Evolutionary conservation across 1,140 invertebrate genomes (phyloP).

Genomic region (Sipha flava): DNA sequence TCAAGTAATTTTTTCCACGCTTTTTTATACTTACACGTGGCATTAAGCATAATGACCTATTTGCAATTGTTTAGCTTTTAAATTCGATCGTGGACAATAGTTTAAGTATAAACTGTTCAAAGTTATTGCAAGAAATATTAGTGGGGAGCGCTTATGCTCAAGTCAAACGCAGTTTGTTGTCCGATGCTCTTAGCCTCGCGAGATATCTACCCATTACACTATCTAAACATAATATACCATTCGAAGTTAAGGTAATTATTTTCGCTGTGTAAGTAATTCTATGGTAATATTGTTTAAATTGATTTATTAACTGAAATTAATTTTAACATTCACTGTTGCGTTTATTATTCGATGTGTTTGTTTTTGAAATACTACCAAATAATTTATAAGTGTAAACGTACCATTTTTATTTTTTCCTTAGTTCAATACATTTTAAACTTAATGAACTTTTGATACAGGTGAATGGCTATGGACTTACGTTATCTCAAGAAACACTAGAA

Average conservation of each 20-base stretch:
- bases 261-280: too few species aligned
- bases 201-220: conserved; percentile 61
- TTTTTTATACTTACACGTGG: not conserved
- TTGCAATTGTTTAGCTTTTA: conserved; percentile 43
- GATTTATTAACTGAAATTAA: too few species aligned
- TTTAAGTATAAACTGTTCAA: conserved; percentile 48
- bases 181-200: conserved; percentile 57
- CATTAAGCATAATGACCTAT: not conserved
- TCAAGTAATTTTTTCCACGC: not conserved
- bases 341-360: too few species aligned
- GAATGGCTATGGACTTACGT: conserved; percentile 2
- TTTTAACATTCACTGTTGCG: too few species aligned
- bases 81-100: conserved; percentile 47
- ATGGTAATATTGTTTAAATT: too few species aligned
- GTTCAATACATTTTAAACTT: too few species aligned
- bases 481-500: conserved; percentile 56
- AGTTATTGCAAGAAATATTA: conserved; percentile 67
- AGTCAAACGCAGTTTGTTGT: conserved; percentile 60
- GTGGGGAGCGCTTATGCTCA: conserved; percentile 60
- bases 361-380: too few species aligned
- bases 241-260: conserved; percentile 48
- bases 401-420: too few species aligned
- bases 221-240: conserved; percentile 46
- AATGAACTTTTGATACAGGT: not conserved
- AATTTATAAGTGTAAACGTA: too few species aligned